These are phyloP conservation scores for Lacerta viridis DNA, from an alignment of 2,797 vertebrate genomes.

Conservation along the genomic window DNA sequence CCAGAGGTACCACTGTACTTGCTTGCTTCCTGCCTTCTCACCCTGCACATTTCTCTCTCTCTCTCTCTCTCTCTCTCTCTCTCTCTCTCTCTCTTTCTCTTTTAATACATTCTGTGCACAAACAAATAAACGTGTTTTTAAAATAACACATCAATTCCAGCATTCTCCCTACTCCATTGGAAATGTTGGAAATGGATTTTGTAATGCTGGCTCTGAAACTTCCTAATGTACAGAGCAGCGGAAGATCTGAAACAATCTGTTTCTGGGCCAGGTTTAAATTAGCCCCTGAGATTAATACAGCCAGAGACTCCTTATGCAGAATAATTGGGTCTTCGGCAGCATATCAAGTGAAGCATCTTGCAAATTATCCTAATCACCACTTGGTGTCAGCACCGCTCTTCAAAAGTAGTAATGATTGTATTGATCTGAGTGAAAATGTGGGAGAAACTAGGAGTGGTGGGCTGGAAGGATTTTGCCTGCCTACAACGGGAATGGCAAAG, in stretches of 20 bases:
- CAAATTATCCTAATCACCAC: slow-evolving; percentile 25
- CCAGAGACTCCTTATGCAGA: not conserved
- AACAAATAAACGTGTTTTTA: not conserved
- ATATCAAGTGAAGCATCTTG: rapidly evolving
- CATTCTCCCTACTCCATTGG: not conserved
- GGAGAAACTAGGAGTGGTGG: rapidly evolving
- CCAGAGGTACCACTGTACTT: not conserved
- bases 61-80: too few relatives aligned
- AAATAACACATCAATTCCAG: not conserved
- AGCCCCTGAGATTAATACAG: not conserved
- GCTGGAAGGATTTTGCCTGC: not conserved
- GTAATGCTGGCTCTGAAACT: not conserved
- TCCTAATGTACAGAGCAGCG: not conserved
- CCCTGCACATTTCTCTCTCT: too few relatives aligned
- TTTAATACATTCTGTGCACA: too few relatives aligned
- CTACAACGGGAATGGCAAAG: not conserved
- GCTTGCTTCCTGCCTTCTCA: not conserved
- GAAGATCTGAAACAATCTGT: not conserved
- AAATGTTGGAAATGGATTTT: not conserved
- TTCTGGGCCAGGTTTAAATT: not conserved
- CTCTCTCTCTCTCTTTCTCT: too few relatives aligned
- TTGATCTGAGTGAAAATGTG: not conserved
- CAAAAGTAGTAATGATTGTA: rapidly evolving
- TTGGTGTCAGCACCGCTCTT: slow-evolving; percentile 49
- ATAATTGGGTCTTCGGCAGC: not conserved